Conservation (phyloP, 2,888 invertebrate species). For the Aelia acuminata region DNA sequence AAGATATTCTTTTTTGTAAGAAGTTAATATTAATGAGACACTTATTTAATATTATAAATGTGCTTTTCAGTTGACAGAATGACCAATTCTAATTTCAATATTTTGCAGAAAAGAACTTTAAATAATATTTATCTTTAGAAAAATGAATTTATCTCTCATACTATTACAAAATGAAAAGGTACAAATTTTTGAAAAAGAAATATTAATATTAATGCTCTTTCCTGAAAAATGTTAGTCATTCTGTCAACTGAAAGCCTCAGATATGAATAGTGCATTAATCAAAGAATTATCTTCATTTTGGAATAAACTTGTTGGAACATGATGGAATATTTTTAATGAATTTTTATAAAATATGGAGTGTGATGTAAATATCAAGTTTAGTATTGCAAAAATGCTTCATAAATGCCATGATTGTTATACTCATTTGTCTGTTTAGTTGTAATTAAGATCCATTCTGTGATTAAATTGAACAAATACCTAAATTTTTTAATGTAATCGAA, state of each 20-base stretch:
- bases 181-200: not conserved
- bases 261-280: not conserved
- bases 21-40: no score
- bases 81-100: no score
- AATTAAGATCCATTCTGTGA: slow-evolving; percentile 4
- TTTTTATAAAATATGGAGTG: not conserved
- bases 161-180: no score
- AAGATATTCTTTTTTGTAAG: no score
- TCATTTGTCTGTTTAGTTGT: not conserved
- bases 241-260: not conserved
- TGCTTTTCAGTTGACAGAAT: no score
- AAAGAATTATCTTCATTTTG: not conserved
- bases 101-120: no score
- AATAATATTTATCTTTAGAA: no score
- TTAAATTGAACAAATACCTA: not conserved
- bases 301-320: not conserved
- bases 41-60: no score
- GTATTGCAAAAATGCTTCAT: not conserved
- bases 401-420: not conserved
- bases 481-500: not conserved
- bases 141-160: no score
- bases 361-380: not conserved
- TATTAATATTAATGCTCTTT: not conserved
- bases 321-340: not conserved
- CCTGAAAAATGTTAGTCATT: no score